Percentiles rank a stretch among this genome's conserved stretches.
Evolutionary conservation across 2,797 vertebrate genomes (phyloP).

Genomic region (Fistularia commersonii): DNA sequence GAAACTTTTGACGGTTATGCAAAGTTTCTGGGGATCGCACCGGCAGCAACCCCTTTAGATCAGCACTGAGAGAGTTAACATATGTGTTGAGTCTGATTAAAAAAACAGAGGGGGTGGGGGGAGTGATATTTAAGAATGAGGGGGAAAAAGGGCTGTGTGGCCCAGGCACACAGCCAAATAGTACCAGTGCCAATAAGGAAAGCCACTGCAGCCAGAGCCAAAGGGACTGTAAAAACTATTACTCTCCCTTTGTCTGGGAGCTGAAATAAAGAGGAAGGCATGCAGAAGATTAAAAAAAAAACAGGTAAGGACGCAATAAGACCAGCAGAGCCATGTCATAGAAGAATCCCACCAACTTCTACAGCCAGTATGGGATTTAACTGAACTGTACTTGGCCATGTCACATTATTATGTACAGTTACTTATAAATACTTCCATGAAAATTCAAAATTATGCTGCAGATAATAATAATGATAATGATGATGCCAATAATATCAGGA

Average conservation of each 20-base stretch:
- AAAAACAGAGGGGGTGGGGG: neutral
- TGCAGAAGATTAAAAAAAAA: conserved; percentile 2
- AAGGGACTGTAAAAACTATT: conserved; percentile 33
- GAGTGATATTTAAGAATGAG: conserved; percentile 43
- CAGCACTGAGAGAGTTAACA: conserved; percentile 19
- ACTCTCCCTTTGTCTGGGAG: conserved; percentile 42
- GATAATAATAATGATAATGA: too few relatives aligned
- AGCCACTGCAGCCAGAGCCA: conserved; percentile 53
- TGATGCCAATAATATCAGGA: too few relatives aligned
- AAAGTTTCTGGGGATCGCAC: conserved; percentile 31
- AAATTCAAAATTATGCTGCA: too few relatives aligned
- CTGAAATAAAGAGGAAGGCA: conserved; percentile 16
- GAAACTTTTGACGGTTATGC: conserved; percentile 54
- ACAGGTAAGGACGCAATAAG: neutral
- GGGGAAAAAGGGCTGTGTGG: conserved; percentile 38
- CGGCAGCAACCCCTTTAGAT: conserved; percentile 29
- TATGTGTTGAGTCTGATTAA: conserved; percentile 32
- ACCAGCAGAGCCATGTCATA: neutral
- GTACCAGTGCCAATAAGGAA: conserved; percentile 52
- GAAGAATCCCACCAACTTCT: too few relatives aligned
- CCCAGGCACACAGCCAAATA: conserved; percentile 47
- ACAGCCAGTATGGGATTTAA: too few relatives aligned
- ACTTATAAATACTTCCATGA: too few relatives aligned
- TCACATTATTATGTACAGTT: too few relatives aligned
- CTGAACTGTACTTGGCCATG: too few relatives aligned